Conservation (phyloP, 1,140 invertebrate species). For the Penaeus chinensis region DNA sequence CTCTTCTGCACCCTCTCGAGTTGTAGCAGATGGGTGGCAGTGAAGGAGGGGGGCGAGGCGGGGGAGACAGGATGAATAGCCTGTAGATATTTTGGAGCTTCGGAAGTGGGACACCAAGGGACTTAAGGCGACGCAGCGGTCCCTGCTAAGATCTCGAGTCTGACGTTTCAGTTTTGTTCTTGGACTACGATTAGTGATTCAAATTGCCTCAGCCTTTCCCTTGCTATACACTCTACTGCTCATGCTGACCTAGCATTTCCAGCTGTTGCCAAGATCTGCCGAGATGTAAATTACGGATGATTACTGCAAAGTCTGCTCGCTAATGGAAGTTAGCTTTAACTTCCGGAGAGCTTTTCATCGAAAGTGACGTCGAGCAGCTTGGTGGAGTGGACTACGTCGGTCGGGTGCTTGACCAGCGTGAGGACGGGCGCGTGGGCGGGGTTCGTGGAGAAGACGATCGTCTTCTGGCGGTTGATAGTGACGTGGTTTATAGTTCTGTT, state of each 20-base stretch:
- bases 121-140: too few relatives aligned
- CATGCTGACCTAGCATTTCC: conserved; percentile 73
- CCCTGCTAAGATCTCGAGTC: conserved; percentile 68
- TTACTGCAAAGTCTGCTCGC: conserved; percentile 73
- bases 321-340: conserved; percentile 68
- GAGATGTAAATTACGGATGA: conserved; percentile 69
- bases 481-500: too few relatives aligned
- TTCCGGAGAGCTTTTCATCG: conserved; percentile 67
- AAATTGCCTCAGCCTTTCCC: conserved; percentile 74
- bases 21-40: too few relatives aligned
- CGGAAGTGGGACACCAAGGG: too few relatives aligned
- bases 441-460: too few relatives aligned
- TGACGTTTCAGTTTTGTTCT: conserved; percentile 70
- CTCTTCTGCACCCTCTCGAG: too few relatives aligned
- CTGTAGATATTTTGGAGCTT: too few relatives aligned
- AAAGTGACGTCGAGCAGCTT: conserved; percentile 66
- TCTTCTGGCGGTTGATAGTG: too few relatives aligned
- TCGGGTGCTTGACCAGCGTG: conserved; percentile 72
- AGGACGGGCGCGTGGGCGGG: too few relatives aligned
- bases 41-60: too few relatives aligned
- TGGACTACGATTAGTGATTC: conserved; percentile 70
- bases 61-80: too few relatives aligned
- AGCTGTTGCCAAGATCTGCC: conserved; percentile 69
- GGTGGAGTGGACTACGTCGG: conserved; percentile 65
- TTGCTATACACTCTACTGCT: conserved; percentile 74